Conservation (phyloP, 1,140 invertebrate genomes). For the Neoseiulus cucumeris region DNA sequence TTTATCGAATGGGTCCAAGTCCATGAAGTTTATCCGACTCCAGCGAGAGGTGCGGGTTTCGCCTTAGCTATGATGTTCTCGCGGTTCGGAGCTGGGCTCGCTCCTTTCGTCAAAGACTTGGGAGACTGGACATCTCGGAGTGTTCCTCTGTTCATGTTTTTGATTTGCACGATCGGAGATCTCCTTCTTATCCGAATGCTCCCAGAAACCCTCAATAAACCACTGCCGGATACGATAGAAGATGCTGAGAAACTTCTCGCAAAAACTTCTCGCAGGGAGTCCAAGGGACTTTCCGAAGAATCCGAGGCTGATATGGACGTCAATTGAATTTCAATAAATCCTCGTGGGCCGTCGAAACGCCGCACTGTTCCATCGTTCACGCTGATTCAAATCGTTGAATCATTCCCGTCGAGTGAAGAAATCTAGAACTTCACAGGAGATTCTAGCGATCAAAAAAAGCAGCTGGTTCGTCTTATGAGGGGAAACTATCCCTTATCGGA, state of each 20-base stretch:
- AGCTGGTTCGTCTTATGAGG: no score
- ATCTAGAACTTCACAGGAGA: no score
- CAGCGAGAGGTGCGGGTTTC: background rate
- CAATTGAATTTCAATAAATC: no score
- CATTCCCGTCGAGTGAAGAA: no score
- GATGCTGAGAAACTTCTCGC: background rate
- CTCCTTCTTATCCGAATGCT: background rate
- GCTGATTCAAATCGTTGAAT: no score
- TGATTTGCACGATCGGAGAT: background rate
- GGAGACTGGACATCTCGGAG: background rate
- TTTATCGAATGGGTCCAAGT: background rate
- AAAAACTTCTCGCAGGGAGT: background rate
- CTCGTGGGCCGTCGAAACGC: no score
- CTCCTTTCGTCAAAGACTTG: background rate
- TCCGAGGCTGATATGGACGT: no score
- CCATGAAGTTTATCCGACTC: conserved; percentile 1
- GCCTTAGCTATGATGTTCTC: background rate
- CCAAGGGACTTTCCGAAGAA: no score
- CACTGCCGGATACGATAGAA: background rate
- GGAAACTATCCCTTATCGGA: no score
- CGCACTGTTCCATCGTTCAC: no score
- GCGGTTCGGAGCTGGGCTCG: background rate
- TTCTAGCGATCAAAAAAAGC: no score
- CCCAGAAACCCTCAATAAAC: background rate
- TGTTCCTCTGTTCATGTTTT: background rate